These are phyloP conservation scores for Amphibalanus amphitrite DNA, from an alignment of 1,140 invertebrate genomes.

Conservation along the genomic window DNA sequence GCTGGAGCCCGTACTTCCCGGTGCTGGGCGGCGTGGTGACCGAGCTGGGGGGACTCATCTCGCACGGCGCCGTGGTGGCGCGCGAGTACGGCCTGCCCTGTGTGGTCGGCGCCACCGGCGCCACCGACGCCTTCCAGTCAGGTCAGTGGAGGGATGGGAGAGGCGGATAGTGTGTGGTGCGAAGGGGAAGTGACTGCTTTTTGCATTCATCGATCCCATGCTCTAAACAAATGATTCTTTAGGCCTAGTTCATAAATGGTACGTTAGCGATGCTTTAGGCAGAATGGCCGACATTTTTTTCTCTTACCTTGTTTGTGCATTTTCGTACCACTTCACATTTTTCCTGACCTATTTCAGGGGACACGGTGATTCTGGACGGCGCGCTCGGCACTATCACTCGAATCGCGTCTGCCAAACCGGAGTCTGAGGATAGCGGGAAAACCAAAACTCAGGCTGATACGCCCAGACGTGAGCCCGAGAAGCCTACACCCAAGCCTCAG, in stretches of 20 bases:
- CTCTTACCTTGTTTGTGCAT: not conserved
- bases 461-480: too few species aligned
- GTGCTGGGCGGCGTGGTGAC: constrained; percentile 60
- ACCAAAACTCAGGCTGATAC: too few species aligned
- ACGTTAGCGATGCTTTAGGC: too few species aligned
- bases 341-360: constrained; percentile 11
- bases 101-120: constrained; percentile 49
- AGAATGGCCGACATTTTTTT: too few species aligned
- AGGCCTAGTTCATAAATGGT: too few species aligned
- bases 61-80: constrained; percentile 74
- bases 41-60: constrained; percentile 66
- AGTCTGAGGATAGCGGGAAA: too few species aligned
- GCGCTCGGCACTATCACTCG: constrained; percentile 9
- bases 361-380: constrained; percentile 13
- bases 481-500: too few species aligned
- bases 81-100: constrained; percentile 70
- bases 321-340: not conserved
- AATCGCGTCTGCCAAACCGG: too few species aligned
- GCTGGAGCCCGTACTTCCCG: constrained; percentile 74
- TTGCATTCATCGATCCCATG: not conserved
- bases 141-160: constrained; percentile 34
- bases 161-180: too few species aligned
- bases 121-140: constrained; percentile 46
- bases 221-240: too few species aligned
- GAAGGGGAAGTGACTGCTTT: too few species aligned